Evolutionary conservation across 2,113 vertebrate species (phyloP), one percentile per base, ranked within the genome.

Genomic region (Halichoeres trimaculatus): DNA sequence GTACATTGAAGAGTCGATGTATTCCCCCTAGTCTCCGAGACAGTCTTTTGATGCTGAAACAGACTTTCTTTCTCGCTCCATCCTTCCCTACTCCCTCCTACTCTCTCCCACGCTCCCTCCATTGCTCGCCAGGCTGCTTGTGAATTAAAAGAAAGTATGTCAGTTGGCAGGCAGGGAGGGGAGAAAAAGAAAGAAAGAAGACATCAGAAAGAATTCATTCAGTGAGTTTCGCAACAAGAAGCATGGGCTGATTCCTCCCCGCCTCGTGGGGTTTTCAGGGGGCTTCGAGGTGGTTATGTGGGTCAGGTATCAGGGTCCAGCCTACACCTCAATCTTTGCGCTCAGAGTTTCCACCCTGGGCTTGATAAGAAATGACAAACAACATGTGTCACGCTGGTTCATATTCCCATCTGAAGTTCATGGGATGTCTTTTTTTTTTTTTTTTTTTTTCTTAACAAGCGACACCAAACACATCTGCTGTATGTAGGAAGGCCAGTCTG

Each of bases 181-280:
- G 77, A 83, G 81, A 58, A 30, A n/a, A 24, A 40, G 69, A 66
- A 67, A 73, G 60, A 61, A 76, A 41, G 60, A 70, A 77, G 78
- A 92, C 91, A 91, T 91, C 90, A 91, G 83, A 93, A 82, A 85
- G 86, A 90, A 90, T 92, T 90, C 85, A 83, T 90, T 90, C 86
- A 81, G 22, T 20, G 64, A 71, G 78, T 84, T 85, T 84, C 70
- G 55, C 63, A 35, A 59, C 67, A 48, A 50, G 68, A 38, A 75
- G 23, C 80, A 56, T 11, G 35, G 51, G 65, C 77, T 11, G 47
- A 53, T 20, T 72, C 77, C 51, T 69, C 56, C 2, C 48, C 34
- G 51, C 57, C 65, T 74, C 55, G 2, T 22, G 59, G 53, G 67
- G 51, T 64, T 64, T 60, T 2, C 0, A n/a, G n/a, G 30, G 24